These are phyloP conservation scores for Micoletzkya japonica DNA, from an alignment of 2,888 invertebrate species.

Conservation along the genomic window DNA sequence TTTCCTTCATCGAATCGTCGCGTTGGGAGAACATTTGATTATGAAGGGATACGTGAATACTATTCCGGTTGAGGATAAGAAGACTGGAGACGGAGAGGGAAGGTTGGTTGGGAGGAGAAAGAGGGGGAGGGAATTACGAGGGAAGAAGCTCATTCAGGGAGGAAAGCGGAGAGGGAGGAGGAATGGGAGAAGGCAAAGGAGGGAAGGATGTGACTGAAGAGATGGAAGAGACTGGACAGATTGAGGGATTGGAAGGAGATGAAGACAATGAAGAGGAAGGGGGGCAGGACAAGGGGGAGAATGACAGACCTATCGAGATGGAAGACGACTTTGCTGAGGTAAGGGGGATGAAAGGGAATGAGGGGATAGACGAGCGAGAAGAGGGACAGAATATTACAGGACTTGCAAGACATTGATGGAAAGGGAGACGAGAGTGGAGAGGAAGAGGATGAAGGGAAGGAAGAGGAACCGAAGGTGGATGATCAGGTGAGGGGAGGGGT, in stretches of 20 bases:
- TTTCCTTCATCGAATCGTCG: neutral
- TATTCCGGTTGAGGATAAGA: slow-evolving; percentile 63
- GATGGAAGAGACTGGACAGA: slow-evolving; percentile 73
- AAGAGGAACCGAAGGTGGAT: slow-evolving; percentile 44
- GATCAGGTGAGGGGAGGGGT: slow-evolving; percentile 40
- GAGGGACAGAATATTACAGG: slow-evolving; percentile 53
- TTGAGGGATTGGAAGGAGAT: slow-evolving; percentile 47
- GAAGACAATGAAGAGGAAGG: slow-evolving; percentile 77
- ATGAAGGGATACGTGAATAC: slow-evolving; percentile 86
- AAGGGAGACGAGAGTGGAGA: slow-evolving; percentile 70
- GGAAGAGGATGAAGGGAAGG: slow-evolving; percentile 35
- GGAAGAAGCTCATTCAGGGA: neutral
- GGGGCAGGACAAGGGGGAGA: slow-evolving; percentile 34
- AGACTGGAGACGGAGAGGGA: slow-evolving; percentile 79
- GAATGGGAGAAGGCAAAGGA: slow-evolving; percentile 55
- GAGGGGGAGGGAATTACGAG: slow-evolving; percentile 8
- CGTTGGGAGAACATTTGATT: slow-evolving; percentile 13
- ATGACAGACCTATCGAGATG: slow-evolving; percentile 63
- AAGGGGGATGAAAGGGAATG: neutral
- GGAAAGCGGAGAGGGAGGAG: slow-evolving; percentile 34
- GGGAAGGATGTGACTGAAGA: slow-evolving; percentile 86
- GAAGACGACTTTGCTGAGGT: slow-evolving; percentile 48
- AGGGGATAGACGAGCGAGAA: neutral
- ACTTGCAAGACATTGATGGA: slow-evolving; percentile 56
- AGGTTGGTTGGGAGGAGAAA: slow-evolving; percentile 65